Base-by-base conservation (phyloP, 2,113 vertebrate genomes). In the Lasiurus cinereus region DNA sequence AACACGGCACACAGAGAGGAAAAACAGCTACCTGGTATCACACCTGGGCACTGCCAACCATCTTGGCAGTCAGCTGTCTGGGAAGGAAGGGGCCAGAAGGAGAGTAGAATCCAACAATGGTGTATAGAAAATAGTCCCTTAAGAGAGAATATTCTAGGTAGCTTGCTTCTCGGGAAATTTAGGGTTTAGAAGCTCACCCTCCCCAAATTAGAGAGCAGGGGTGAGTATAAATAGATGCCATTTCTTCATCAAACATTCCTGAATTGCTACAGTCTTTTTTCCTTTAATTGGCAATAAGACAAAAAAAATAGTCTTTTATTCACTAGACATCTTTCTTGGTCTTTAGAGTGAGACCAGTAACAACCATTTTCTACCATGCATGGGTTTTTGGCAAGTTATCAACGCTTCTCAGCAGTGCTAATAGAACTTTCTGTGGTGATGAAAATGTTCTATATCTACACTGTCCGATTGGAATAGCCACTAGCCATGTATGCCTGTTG, bases 41-140 rank as follows among this genome's bases (percentile, higher is more conserved):
- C 74, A 96, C 94, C 94, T 89, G 95, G 77, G 84, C n/a, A 12
- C 88, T 76, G 96, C 92, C 94, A 94, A 73, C 67, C 92, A 1
- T 66, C 64, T 73, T 91, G 96, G 94, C 96, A 91, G 83, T 11
- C 31, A 52, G 33, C 79, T 80, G 88, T 70, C 73, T 43, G 48
- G 83, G 33, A 92, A 46, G 0, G 18, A 0, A 9, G 4, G 24
- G 90, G 69, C 85, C 33, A 24, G 54, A 36, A 76, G 22, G 54
- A 82, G 14, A 56, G n/a, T 8, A 22, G 12, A 5, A 43, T 29
- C 33, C 83, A 36, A 27, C 7, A 36, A 8, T 0, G 39, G 10
- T 36, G 73, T 66, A 8, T 0, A 50, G 48, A 86, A 62, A 62
- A 19, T 19, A 33, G 19, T 33, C 24, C 54, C 64, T 29, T 0